These are phyloP conservation scores for Solen grandis DNA, from an alignment of 1,140 invertebrate species.

Conservation along the genomic window DNA sequence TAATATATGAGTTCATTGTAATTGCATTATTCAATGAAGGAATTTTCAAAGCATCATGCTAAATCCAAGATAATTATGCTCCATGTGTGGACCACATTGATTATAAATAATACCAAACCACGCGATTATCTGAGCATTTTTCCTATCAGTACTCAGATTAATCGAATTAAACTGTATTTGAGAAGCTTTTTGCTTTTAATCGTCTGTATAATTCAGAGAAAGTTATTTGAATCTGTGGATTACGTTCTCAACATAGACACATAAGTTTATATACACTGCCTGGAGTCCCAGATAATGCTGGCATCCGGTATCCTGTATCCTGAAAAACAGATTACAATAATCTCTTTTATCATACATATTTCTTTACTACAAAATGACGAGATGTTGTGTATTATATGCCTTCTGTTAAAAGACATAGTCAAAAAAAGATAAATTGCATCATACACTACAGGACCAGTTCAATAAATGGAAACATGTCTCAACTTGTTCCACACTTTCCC, in stretches of 20 bases:
- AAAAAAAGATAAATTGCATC: neutral
- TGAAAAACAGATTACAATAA: conserved; percentile 55
- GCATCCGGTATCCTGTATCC: conserved; percentile 98
- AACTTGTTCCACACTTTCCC: conserved; percentile 96
- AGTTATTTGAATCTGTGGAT: conserved; percentile 94
- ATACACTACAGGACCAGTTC: neutral
- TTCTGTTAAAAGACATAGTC: neutral
- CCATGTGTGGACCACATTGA: too few relatives aligned
- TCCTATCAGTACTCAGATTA: too few relatives aligned
- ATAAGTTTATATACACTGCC: conserved; percentile 95
- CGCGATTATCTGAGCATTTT: too few relatives aligned
- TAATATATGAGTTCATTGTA: too few relatives aligned
- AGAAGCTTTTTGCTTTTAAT: conserved; percentile 31
- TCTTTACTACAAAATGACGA: neutral
- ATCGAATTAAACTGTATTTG: too few relatives aligned
- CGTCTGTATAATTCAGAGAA: conserved; percentile 85
- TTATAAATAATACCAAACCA: too few relatives aligned
- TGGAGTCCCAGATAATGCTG: conserved; percentile 92
- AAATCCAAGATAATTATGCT: too few relatives aligned
- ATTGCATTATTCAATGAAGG: too few relatives aligned
- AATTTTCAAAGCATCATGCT: too few relatives aligned
- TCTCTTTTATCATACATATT: neutral
- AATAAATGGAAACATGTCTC: conserved; percentile 57
- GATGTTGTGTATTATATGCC: neutral
- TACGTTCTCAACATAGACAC: conserved; percentile 96